Evolutionary conservation across 2,888 invertebrate species (phyloP), one percentile per base, ranked within the genome.

Genomic region (Macrophya annulata): DNA sequence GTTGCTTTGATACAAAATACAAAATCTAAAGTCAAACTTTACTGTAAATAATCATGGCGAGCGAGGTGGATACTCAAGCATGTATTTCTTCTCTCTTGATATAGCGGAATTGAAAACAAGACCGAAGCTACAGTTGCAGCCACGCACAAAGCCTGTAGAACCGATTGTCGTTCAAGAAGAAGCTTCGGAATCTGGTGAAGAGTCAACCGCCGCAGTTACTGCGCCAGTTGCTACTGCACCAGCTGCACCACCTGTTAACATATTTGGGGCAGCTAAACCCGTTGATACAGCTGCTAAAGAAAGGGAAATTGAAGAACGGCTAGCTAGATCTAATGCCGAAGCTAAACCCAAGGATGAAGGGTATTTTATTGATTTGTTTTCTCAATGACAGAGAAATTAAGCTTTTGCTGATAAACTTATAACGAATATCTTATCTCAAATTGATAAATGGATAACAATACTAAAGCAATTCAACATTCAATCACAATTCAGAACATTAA

Each of bases 241-340:
- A 17, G n/a, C 85, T 51, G 93, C 94, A 82, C 94, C 88, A 89
- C 87, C 88, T 0, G 95, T 96, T 76, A 97, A 96, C 85, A 98
- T 99, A 88, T 99, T 99, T 93, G 99, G 99, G n/a, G 97, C 96
- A 48, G 99, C 99, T 25, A 98, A 97, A 92, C 99, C 99, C 0
- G 99, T 99, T 0, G 98, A 99, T 92, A 99, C 99, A 1, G 96
- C 98, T 83, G 97, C 98, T 74, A 96, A 97, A 89, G 98, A 99
- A 91, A 95, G 97, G 84, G 97, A 98, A 94, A 99, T 99, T 88
- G 99, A 99, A 92, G 97, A 98, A 92, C 96, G 98, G 88, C 94
- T 98, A 81, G 96, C 96, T 48, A 96, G 96, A 90, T 89, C 88
- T 21, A 90, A 90, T 37, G 90, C 91, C 12, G 92, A 92, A 84